These are phyloP conservation scores for Diarsia brunnea DNA, from an alignment of 2,888 invertebrate species.

Conservation along the genomic window DNA sequence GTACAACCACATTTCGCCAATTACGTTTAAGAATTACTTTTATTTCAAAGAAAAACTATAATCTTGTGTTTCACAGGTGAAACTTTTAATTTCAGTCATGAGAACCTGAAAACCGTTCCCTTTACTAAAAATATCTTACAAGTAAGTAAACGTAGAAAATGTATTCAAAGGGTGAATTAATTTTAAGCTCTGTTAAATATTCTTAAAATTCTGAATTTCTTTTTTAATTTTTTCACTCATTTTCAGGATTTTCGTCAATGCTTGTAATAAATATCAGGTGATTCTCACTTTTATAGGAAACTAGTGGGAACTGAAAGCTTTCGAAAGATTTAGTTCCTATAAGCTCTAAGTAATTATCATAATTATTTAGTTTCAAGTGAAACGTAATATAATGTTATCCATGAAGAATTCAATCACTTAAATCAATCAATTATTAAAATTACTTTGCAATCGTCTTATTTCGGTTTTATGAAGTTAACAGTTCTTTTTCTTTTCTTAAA, in stretches of 20 bases:
- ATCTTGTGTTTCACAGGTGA: not conserved
- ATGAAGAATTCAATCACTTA: not conserved
- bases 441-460: not conserved
- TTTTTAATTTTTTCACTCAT: not conserved
- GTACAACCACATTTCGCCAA: not conserved
- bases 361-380: not conserved
- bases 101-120: constrained; percentile 3
- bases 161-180: constrained; percentile 24
- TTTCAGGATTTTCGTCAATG: constrained; percentile 2
- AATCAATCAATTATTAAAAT: not conserved
- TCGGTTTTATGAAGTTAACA: not conserved
- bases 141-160: constrained; percentile 18
- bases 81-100: not conserved
- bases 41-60: not conserved
- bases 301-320: not conserved
- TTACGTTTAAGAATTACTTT: not conserved
- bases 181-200: constrained; percentile 10
- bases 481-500: not conserved
- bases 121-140: not conserved
- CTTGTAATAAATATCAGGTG: not conserved
- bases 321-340: not conserved
- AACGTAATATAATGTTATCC: not conserved
- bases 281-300: not conserved
- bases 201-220: not conserved
- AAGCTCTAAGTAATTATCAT: not conserved